Evolutionary conservation across 2,888 invertebrate genomes (phyloP).

Genomic region (Bhutanitis thaidina): DNA sequence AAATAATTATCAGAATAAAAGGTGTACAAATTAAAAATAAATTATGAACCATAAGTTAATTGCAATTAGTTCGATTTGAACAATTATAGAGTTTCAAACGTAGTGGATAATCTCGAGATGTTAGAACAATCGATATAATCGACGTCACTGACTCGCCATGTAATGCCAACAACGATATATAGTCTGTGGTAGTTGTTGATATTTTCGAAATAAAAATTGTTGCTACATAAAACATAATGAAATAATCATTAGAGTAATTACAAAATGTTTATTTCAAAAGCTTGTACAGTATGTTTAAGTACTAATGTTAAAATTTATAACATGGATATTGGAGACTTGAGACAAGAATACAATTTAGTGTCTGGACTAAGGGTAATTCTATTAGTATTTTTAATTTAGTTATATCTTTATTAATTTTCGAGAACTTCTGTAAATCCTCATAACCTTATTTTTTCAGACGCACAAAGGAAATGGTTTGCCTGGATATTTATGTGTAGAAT

Average conservation of each 20-base stretch:
- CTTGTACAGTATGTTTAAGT: constrained; percentile 60
- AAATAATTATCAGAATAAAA: too few relatives aligned
- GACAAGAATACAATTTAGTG: constrained; percentile 51
- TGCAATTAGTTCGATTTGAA: too few relatives aligned
- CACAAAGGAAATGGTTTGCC: constrained; percentile 49
- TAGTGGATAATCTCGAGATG: too few relatives aligned
- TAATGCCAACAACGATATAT: too few relatives aligned
- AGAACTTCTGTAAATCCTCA: neutral
- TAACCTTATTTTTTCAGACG: constrained; percentile 40
- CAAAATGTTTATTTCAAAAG: constrained; percentile 55
- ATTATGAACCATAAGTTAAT: too few relatives aligned
- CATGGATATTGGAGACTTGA: constrained; percentile 48
- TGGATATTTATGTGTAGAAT: constrained; percentile 58
- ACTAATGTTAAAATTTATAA: constrained; percentile 45
- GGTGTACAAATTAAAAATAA: too few relatives aligned
- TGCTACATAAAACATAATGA: neutral
- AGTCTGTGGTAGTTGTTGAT: too few relatives aligned
- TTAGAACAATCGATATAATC: too few relatives aligned
- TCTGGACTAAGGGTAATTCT: constrained; percentile 62
- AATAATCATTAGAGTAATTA: neutral
- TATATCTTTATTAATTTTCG: neutral
- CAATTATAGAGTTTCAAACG: too few relatives aligned
- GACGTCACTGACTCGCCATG: too few relatives aligned
- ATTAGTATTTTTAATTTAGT: constrained; percentile 4
- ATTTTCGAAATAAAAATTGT: too few relatives aligned